Conservation (phyloP, 2,888 invertebrate species). For the Nesidiocoris tenuis region DNA sequence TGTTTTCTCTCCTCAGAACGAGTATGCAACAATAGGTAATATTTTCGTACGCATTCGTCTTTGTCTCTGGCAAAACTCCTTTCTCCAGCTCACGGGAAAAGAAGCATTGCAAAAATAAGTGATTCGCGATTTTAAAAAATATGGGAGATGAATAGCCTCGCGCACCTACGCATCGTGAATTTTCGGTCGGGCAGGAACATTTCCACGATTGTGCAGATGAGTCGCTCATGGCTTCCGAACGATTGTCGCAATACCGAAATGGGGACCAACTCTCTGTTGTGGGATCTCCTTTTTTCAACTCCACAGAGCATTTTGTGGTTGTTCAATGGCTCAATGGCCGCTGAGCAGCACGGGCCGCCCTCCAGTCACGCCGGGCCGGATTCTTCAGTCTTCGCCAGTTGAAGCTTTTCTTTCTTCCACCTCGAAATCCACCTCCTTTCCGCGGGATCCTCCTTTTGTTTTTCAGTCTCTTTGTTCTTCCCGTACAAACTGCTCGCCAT, state of each 20-base stretch:
- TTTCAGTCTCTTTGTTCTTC: slow-evolving; percentile 22
- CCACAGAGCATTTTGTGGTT: neutral
- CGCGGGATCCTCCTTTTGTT: slow-evolving; percentile 34
- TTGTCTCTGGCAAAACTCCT: too few relatives aligned
- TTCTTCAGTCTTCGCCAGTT: neutral
- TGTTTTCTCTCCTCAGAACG: too few relatives aligned
- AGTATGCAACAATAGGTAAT: too few relatives aligned
- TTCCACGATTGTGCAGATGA: neutral
- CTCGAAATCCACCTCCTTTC: slow-evolving; percentile 11
- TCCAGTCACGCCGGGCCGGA: neutral
- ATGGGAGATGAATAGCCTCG: too few relatives aligned
- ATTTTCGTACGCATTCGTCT: too few relatives aligned
- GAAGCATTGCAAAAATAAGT: too few relatives aligned
- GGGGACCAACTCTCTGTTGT: neutral
- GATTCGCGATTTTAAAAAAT: too few relatives aligned
- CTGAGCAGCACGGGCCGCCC: neutral
- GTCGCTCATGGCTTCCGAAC: neutral
- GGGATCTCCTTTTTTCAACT: neutral
- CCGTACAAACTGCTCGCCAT: slow-evolving; percentile 21
- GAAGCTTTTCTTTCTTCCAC: slow-evolving; percentile 13
- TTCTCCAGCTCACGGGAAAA: too few relatives aligned
- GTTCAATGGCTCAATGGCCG: neutral
- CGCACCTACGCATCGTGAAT: too few relatives aligned
- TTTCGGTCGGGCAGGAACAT: too few relatives aligned
- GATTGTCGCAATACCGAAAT: neutral